A percentile compares a stretch with the other conserved stretches of the same genome.
Evolutionary conservation across 2,888 invertebrate genomes (phyloP).

Genomic region (Tetrapedia diversipes): DNA sequence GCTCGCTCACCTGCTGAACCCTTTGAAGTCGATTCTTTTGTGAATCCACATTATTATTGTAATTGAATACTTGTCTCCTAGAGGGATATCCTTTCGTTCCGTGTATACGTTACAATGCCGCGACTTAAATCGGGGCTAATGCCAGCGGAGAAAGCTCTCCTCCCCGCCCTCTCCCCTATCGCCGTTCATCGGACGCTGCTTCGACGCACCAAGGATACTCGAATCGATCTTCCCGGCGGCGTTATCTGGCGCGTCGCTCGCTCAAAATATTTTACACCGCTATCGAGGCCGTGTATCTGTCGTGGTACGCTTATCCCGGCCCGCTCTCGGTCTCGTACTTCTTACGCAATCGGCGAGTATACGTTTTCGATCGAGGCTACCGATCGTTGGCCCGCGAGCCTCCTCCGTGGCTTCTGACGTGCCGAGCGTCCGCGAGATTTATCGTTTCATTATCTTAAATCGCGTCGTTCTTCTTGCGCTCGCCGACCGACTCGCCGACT

Average conservation of each 20-base stretch:
- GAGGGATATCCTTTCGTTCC: constrained; percentile 66
- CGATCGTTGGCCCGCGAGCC: constrained; percentile 2
- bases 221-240: constrained; percentile 10
- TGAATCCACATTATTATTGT: constrained; percentile 75
- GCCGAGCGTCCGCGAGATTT: constrained; percentile 24
- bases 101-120: constrained; percentile 49
- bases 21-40: constrained; percentile 75
- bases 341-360: constrained; percentile 22
- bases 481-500: background rate
- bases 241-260: constrained; percentile 28
- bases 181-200: no score
- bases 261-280: constrained; percentile 44
- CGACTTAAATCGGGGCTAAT: constrained; percentile 61
- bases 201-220: background rate
- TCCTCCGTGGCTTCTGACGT: background rate
- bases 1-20: constrained; percentile 70
- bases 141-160: constrained; percentile 31
- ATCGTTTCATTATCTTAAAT: constrained; percentile 40
- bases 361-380: constrained; percentile 17
- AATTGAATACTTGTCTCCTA: constrained; percentile 77
- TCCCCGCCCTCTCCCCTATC: no score
- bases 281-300: constrained; percentile 29
- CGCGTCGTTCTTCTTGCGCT: constrained; percentile 16
- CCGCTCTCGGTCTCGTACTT: background rate
- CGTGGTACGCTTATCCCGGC: constrained; percentile 10